phyloP scores from a whole-genome alignment of 2,113 vertebrate genomes.

The Parus major region DNA sequence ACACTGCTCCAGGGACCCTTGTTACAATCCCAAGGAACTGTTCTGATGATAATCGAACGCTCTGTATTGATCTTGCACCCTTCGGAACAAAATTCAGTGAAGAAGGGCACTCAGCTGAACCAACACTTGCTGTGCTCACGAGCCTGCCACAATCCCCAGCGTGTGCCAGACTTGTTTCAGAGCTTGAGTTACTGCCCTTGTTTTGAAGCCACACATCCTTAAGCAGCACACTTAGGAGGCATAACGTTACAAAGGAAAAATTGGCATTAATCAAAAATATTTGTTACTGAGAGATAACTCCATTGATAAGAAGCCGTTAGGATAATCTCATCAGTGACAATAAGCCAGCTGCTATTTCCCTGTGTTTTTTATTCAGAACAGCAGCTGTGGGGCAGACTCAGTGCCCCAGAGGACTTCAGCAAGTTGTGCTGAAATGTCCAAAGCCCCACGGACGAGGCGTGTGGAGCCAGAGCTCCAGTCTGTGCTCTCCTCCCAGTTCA shows the following conservation, averaged over 20 bases:
- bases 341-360: neutral
- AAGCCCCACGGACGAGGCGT: fast-evolving
- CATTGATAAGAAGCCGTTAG: neutral
- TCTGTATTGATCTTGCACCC: neutral
- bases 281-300: neutral
- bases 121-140: neutral
- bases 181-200: neutral
- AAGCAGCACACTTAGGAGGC: neutral
- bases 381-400: neutral
- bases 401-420: neutral
- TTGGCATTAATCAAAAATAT: neutral
- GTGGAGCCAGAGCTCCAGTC: neutral
- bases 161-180: neutral
- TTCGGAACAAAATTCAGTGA: neutral
- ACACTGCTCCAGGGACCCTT: neutral
- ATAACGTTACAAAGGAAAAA: neutral
- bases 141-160: neutral
- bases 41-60: neutral
- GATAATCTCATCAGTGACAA: neutral
- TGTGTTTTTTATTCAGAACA: neutral
- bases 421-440: neutral
- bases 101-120: neutral
- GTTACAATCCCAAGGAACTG: neutral
- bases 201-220: neutral
- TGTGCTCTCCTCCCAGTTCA: neutral